These are phyloP conservation scores for Leptinotarsa haldemani DNA, from an alignment of 2,888 invertebrate species.

Conservation along the genomic window DNA sequence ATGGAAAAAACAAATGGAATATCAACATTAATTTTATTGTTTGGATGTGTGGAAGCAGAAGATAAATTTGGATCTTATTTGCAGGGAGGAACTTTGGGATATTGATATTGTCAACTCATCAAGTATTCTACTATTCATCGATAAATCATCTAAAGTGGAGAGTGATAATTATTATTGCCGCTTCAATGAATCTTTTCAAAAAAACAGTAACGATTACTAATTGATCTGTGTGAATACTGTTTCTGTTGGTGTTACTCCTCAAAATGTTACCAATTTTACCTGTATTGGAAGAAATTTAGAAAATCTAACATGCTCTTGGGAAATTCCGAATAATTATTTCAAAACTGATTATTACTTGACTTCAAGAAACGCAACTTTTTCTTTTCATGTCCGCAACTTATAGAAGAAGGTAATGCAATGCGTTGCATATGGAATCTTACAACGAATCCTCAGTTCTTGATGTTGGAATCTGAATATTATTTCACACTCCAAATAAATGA, in stretches of 20 bases:
- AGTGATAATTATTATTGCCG: conserved; percentile 70
- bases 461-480: conserved; percentile 67
- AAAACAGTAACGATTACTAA: conserved; percentile 57
- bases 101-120: conserved; percentile 73
- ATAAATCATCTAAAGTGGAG: conserved; percentile 68
- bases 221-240: conserved; percentile 71
- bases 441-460: conserved; percentile 70
- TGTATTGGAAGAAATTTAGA: conserved; percentile 82
- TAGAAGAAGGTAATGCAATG: conserved; percentile 17
- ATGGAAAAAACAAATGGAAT: too few species aligned
- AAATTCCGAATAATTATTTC: conserved; percentile 70
- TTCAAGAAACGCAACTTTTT: conserved; percentile 60
- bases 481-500: conserved; percentile 74
- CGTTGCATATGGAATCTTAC: conserved; percentile 68
- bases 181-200: conserved; percentile 25
- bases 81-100: too few species aligned
- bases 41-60: too few species aligned
- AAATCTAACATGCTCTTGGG: conserved; percentile 81
- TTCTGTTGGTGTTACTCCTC: conserved; percentile 71
- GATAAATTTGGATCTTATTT: too few species aligned
- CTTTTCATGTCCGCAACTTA: conserved; percentile 2
- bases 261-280: conserved; percentile 74
- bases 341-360: conserved; percentile 69
- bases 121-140: conserved; percentile 71
- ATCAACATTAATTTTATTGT: too few species aligned